Evolutionary conservation across 1,140 invertebrate species (phyloP).

Genomic region (Solen grandis): DNA sequence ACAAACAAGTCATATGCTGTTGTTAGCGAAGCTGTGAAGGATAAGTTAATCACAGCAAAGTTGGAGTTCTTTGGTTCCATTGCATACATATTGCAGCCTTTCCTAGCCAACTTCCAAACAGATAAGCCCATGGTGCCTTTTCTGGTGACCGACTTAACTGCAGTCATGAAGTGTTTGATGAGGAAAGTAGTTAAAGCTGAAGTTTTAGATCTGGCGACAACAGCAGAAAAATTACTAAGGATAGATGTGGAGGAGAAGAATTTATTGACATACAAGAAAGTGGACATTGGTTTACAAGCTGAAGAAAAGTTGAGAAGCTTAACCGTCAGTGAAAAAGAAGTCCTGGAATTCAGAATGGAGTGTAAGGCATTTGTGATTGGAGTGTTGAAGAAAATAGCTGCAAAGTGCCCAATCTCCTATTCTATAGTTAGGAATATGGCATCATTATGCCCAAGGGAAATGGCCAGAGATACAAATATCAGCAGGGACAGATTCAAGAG

Average conservation of each 20-base stretch:
- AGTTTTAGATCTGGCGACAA: not conserved
- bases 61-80: constrained; percentile 34
- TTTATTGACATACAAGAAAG: not conserved
- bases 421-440: too few relatives aligned
- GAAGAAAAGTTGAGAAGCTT: too few relatives aligned
- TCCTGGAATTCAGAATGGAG: not conserved
- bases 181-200: constrained; percentile 7
- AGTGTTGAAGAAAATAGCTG: constrained; percentile 4
- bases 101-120: constrained; percentile 46
- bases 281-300: too few relatives aligned
- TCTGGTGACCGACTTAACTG: constrained; percentile 23
- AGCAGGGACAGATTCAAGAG: not conserved
- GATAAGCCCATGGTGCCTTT: constrained; percentile 49
- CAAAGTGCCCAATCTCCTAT: constrained; percentile 10
- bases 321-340: constrained; percentile 16
- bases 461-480: not conserved
- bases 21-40: not conserved
- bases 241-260: constrained; percentile 29
- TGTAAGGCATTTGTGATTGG: not conserved
- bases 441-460: not conserved
- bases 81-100: constrained; percentile 32
- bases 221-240: not conserved
- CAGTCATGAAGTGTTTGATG: not conserved
- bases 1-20: constrained; percentile 17
- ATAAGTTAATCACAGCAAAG: constrained; percentile 12